Evolutionary conservation across 2,113 vertebrate species (phyloP).

Genomic region (human (Homo sapiens)): DNA sequence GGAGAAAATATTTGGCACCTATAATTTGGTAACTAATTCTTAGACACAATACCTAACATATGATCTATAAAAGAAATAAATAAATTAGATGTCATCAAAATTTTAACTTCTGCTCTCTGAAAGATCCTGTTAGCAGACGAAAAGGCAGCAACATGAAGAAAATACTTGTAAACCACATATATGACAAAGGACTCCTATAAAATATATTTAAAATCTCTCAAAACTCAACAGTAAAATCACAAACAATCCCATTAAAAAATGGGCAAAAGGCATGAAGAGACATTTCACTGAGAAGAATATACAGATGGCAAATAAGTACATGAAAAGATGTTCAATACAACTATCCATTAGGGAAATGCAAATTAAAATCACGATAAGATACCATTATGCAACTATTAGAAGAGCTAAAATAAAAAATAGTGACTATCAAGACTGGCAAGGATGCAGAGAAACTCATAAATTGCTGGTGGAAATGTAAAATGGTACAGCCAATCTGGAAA

Average conservation of each 20-base stretch:
- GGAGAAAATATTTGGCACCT: neutral
- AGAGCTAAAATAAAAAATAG: neutral
- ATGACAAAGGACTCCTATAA: neutral
- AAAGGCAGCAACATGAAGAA: neutral
- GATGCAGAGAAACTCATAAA: neutral
- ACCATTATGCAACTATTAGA: neutral
- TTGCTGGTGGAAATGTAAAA: conserved; percentile 35
- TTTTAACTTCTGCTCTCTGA: neutral
- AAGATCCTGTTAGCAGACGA: neutral
- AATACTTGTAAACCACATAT: neutral
- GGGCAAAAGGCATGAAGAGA: neutral
- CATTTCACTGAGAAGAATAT: neutral
- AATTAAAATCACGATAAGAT: neutral
- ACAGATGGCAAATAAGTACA: neutral
- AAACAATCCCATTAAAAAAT: neutral
- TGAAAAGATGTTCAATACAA: neutral
- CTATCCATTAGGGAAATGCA: neutral
- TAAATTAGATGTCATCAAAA: neutral
- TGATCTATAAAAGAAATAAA: neutral
- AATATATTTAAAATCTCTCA: neutral
- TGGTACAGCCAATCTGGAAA: neutral
- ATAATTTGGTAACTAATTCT: neutral
- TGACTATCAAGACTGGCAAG: neutral
- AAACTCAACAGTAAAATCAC: neutral
- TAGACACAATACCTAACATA: neutral